Percentiles rank a stretch among this genome's conserved stretches.
Evolutionary conservation across 2,888 invertebrate genomes (phyloP).

Genomic region (Hirtodrosophila trivittata): DNA sequence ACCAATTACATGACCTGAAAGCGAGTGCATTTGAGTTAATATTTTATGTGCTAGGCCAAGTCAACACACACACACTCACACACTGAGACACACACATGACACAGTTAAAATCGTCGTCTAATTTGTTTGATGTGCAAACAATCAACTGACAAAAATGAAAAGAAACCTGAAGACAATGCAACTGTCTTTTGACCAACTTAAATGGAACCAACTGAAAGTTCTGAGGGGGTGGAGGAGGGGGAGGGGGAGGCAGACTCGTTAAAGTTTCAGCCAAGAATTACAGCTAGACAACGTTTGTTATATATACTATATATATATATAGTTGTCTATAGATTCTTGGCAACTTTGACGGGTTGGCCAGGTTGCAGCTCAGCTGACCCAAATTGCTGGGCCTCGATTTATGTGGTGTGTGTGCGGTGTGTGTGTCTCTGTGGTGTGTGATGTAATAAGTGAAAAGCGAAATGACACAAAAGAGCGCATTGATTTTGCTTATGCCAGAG

Average conservation of each 20-base stretch:
- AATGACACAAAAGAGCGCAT: constrained; percentile 71
- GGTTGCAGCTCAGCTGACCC: constrained; percentile 45
- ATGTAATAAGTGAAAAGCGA: constrained; percentile 74
- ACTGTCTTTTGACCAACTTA: constrained; percentile 15
- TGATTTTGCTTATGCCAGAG: constrained; percentile 56
- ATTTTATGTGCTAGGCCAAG: constrained; percentile 9
- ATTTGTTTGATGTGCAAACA: constrained; percentile 16
- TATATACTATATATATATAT: constrained; percentile 5
- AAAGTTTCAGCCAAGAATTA: constrained; percentile 34
- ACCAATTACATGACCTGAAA: not conserved
- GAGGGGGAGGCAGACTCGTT: constrained; percentile 22
- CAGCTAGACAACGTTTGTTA: not conserved
- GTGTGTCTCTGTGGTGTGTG: constrained; percentile 44
- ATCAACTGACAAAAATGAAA: not conserved
- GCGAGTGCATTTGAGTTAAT: constrained; percentile 3
- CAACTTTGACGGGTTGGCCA: constrained; percentile 28
- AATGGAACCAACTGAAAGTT: not conserved
- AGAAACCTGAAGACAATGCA: constrained; percentile 4
- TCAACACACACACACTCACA: constrained; percentile 6
- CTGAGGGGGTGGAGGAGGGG: not conserved
- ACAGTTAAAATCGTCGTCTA: constrained; percentile 14
- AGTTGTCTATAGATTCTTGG: constrained; percentile 49
- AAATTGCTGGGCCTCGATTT: constrained; percentile 59
- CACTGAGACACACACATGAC: constrained; percentile 11
- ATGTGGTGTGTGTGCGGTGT: constrained; percentile 9